Evolutionary conservation across 2,888 invertebrate species (phyloP).

Genomic region (Galeruca laticollis): DNA sequence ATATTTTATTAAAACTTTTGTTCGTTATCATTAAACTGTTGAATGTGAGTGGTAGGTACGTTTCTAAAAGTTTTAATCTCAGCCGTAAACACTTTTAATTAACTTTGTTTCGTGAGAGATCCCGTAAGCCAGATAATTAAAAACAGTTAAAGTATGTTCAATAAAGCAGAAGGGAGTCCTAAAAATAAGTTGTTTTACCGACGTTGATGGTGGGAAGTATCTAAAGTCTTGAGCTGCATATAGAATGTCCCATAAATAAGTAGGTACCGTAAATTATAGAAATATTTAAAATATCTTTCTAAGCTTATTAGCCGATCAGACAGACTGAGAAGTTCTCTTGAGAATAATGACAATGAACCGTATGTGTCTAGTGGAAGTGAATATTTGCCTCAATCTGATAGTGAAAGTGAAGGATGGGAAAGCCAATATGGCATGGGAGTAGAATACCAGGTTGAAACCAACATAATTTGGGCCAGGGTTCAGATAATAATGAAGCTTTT

Average conservation of each 20-base stretch:
- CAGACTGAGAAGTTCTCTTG: too few relatives aligned
- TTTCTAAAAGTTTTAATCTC: constrained; percentile 40
- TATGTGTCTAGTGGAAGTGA: constrained; percentile 34
- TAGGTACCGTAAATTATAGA: too few relatives aligned
- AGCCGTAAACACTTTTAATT: constrained; percentile 46
- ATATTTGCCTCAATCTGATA: constrained; percentile 26
- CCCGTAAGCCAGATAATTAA: constrained; percentile 22
- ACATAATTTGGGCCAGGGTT: constrained; percentile 20
- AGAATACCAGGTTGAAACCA: constrained; percentile 27
- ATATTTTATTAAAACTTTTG: background rate
- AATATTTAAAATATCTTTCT: too few relatives aligned
- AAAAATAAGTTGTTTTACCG: background rate
- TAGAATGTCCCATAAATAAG: too few relatives aligned
- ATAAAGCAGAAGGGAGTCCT: constrained; percentile 1
- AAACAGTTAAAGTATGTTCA: constrained; percentile 1
- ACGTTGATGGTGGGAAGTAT: background rate
- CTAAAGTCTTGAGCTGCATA: background rate
- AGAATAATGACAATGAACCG: constrained; percentile 26
- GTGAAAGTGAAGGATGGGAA: constrained; percentile 31
- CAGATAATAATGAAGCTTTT: constrained; percentile 29
- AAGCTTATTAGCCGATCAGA: too few relatives aligned
- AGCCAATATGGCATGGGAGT: constrained; percentile 22
- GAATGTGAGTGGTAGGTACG: background rate
- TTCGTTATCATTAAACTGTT: constrained; percentile 14
- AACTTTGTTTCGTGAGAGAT: constrained; percentile 45